Conservation (phyloP, 2,113 vertebrate genomes). For the Protobothrops flavoviridis region DNA sequence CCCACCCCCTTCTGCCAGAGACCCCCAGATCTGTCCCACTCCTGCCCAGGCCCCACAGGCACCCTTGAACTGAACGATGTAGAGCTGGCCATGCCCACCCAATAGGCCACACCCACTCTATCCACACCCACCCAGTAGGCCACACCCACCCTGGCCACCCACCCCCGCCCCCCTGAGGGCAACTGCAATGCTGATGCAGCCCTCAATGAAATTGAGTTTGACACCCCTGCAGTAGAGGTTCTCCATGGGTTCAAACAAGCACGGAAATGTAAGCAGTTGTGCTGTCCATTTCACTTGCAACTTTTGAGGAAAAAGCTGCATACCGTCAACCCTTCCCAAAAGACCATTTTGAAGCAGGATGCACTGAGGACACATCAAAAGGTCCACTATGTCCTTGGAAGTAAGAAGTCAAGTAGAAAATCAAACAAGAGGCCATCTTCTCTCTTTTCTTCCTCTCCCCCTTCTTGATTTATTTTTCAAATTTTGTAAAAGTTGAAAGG, state of each 20-base stretch:
- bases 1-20: too few relatives aligned
- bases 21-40: too few relatives aligned
- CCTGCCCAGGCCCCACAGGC: too few relatives aligned
- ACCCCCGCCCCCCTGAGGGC: too few relatives aligned
- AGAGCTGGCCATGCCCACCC: too few relatives aligned
- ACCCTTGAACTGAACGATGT: too few relatives aligned
- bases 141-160: too few relatives aligned
- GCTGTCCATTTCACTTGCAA: constrained; percentile 74
- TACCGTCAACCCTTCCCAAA: constrained; percentile 78
- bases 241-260: constrained; percentile 39
- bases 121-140: too few relatives aligned
- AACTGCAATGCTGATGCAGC: too few relatives aligned
- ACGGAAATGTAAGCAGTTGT: constrained; percentile 73
- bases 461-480: constrained; percentile 48
- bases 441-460: too few relatives aligned
- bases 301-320: constrained; percentile 70
- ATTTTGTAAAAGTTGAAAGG: constrained; percentile 27
- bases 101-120: too few relatives aligned
- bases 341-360: constrained; percentile 78
- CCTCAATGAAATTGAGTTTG: too few relatives aligned
- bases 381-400: constrained; percentile 64
- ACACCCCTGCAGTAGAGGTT: neutral
- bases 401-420: constrained; percentile 68
- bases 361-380: constrained; percentile 75
- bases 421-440: constrained; percentile 54